Base-by-base conservation (phyloP, 2,888 invertebrate genomes). In the Lochmaea crataegi region DNA sequence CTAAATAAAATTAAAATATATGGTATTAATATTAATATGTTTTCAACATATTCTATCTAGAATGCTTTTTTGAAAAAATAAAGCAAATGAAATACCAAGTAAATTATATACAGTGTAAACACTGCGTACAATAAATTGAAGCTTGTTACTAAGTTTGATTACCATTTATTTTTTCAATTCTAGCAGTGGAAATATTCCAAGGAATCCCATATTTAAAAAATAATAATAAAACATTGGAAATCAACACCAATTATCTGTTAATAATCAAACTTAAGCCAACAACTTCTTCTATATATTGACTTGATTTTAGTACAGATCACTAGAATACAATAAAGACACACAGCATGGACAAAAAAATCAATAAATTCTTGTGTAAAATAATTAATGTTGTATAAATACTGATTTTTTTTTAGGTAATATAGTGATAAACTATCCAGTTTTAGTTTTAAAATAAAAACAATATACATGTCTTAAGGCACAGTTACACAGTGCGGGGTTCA, bases 11-110 rank as follows among this genome's bases (percentile, higher is more conserved):
- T 18, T 9, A 53, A 53, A 53, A 53, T 53, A 53, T 53, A 53
- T 16, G 16, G 10, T 65, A 64, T 41, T 32, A 45, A 75, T 72
- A 48, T 41, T 71, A 72, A 70, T 65, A 72, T 64, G 60, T 68
- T 60, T 41, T 42, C n/a, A 42, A 65, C 58, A 65, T 65, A 75
- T 76, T 72, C 72, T 81, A 81, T 80, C 80, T 81, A 82, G 82
- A 82, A 82, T 82, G 82, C 79, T 81, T 82, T 82, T 77, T 76
- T 38, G 11, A 53, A 57, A 75, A 68, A 63, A 68, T 18, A 65
- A 77, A 74, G 74, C 77, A 77, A 76, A 71, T 75, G 71, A 77
- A 76, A 74, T 76, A 75, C 65, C 76, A 77, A 75, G 75, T 75
- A 76, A 71, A 71, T 72, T 48, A 63, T 78, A 70, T 70, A 76